A percentile compares a stretch with the other conserved stretches of the same genome.
Evolutionary conservation across 2,113 vertebrate genomes (phyloP).

Genomic region (Rattus rattus): DNA sequence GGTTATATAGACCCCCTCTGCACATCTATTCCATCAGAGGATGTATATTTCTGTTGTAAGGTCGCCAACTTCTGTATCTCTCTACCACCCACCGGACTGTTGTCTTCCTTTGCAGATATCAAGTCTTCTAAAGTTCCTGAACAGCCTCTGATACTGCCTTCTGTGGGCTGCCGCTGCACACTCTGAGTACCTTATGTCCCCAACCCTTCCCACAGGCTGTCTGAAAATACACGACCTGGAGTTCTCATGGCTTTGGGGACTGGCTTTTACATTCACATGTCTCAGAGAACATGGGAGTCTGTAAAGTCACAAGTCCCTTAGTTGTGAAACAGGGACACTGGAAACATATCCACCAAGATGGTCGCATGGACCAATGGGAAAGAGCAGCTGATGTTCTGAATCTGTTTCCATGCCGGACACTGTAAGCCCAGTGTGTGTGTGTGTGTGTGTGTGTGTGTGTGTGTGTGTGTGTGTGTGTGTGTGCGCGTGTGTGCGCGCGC

Average conservation of each 20-base stretch:
- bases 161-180: background rate
- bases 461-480: too few species aligned
- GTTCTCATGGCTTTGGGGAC: background rate
- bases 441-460: too few species aligned
- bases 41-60: background rate
- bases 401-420: background rate
- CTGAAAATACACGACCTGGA: background rate
- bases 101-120: background rate
- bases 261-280: background rate
- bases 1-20: background rate
- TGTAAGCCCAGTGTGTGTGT: background rate
- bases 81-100: background rate
- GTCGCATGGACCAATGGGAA: background rate
- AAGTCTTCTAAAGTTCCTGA: background rate
- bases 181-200: background rate
- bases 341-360: background rate
- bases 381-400: background rate
- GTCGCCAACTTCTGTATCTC: background rate
- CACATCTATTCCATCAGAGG: background rate
- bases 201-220: background rate
- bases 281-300: background rate
- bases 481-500: too few species aligned
- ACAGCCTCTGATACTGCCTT: background rate
- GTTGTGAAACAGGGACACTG: background rate
- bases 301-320: background rate